Evolutionary conservation across 2,888 invertebrate genomes (phyloP), one percentile per base, ranked within the genome.

Genomic region (Cryptocheilus praepositus): DNA sequence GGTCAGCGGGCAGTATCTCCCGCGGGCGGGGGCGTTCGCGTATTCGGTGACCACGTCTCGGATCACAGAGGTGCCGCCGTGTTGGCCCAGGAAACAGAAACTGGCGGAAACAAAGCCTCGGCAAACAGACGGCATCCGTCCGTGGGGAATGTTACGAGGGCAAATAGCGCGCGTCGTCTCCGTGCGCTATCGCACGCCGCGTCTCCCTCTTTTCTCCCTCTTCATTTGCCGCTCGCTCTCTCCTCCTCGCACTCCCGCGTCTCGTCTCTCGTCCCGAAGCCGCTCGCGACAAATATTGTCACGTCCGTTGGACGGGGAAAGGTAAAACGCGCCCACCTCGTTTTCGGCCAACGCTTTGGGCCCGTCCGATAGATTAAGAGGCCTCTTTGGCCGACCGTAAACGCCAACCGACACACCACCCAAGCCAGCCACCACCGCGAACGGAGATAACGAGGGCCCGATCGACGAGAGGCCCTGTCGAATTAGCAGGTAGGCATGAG

Each of bases 31-130:
- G 49, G 53, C 25, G 44, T 51, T 36, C 69, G 81, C 79, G 78
- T 77, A 81, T 80, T 81, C 82, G 80, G 76, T 78, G 79, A 81
- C 66, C 75, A 73, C 79, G 81, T 82, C 81, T 79, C 77, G 74
- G 74, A 58, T 21, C 82, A 83, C 69, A 86, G 84, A 84, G 83
- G 76, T 62, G 79, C 88, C 88, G 88, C 86, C 82, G 80, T 86
- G 83, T 88, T 88, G 85, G 76, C 85, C 80, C 85, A 85, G 85
- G 86, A 88, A 88, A 86, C 87, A 88, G 88, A 88, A 88, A 88
- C 85, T 86, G 86, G 76, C 86, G 86, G 87, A 88, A 88, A 88
- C 86, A 86, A 87, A 87, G 83, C 82, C 83, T 82, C 78, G 81
- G 82, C 82, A 88, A 88, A 88, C 79, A 87, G 72, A 76, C 73